These are phyloP conservation scores for Vulpes vulpes DNA, from an alignment of 2,113 vertebrate species.

Conservation along the genomic window DNA sequence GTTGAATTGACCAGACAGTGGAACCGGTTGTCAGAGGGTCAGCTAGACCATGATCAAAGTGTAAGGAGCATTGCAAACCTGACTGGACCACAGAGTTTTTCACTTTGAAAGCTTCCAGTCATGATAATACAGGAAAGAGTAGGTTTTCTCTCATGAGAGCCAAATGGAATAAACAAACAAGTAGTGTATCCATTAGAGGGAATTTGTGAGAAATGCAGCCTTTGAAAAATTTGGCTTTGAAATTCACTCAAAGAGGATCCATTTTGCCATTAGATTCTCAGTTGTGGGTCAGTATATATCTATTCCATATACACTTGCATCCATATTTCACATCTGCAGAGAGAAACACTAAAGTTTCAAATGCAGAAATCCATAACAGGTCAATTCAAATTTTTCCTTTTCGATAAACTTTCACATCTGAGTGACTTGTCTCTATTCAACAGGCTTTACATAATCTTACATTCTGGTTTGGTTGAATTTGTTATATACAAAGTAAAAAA, in stretches of 20 bases:
- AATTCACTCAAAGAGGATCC: background rate
- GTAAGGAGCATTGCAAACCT: background rate
- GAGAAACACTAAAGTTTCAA: background rate
- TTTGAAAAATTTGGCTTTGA: conserved; percentile 51
- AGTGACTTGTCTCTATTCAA: conserved; percentile 30
- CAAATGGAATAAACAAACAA: background rate
- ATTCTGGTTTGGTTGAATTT: conserved; percentile 46
- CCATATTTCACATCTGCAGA: background rate
- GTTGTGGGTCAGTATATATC: background rate
- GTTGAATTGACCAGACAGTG: background rate
- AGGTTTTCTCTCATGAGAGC: background rate
- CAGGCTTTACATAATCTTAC: background rate
- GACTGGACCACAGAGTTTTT: background rate
- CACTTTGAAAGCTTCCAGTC: background rate
- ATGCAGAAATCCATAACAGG: background rate
- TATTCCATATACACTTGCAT: background rate
- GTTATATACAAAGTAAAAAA: background rate
- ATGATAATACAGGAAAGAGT: background rate
- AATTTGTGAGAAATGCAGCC: conserved; percentile 32
- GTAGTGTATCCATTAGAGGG: background rate
- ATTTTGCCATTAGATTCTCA: conserved; percentile 11
- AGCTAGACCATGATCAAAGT: background rate
- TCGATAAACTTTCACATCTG: background rate
- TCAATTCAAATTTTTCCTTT: conserved; percentile 45
- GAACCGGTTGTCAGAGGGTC: background rate